Evolutionary conservation across 2,113 vertebrate genomes (phyloP), one percentile per base, ranked within the genome.

Genomic region (Corydoras sp.): DNA sequence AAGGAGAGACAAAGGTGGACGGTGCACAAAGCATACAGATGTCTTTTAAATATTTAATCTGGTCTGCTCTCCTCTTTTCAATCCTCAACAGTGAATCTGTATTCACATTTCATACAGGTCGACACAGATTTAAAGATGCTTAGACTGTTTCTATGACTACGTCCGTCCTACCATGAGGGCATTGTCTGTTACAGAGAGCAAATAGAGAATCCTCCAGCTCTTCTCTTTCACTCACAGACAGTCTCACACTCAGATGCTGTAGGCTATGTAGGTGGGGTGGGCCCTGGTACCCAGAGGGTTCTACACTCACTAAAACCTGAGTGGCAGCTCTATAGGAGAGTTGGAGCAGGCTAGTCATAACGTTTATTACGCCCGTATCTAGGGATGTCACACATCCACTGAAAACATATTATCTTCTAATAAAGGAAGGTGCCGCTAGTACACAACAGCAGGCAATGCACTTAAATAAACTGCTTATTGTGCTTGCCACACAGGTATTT

Each of bases 91-190:
- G 69, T 68, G 59, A 68, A 65, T 64, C 58, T 43, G 64, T 54
- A 64, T 60, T 74, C 60, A 63, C 18, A 14, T 60, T 61, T 56
- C 62, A 62, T 63, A 55, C 29, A 30, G 51, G 49, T 68, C 63
- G 12, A 71, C 62, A 58, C 65, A 71, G 60, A 51, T 32, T 49
- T 60, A 55, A 15, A 31, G 61, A 64, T 69, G 61, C 65, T 63
- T 64, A 69, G 29, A 59, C 72, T 80, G 78, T 80, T 80, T 75
- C 78, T 69, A 80, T 80, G 78, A 75, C 78, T 77, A 80, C 78
- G 65, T 75, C n/a, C 18, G 32, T 72, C 66, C 61, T 72, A 50
- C 61, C n/a, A 68, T 68, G 74, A 77, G 65, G 61, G 65, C 68
- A 64, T 76, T 76, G 67, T 79, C 60, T 74, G 68, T 63, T 68